These are phyloP conservation scores for Phaonia tiefii DNA, from an alignment of 2,888 invertebrate genomes.

Conservation along the genomic window DNA sequence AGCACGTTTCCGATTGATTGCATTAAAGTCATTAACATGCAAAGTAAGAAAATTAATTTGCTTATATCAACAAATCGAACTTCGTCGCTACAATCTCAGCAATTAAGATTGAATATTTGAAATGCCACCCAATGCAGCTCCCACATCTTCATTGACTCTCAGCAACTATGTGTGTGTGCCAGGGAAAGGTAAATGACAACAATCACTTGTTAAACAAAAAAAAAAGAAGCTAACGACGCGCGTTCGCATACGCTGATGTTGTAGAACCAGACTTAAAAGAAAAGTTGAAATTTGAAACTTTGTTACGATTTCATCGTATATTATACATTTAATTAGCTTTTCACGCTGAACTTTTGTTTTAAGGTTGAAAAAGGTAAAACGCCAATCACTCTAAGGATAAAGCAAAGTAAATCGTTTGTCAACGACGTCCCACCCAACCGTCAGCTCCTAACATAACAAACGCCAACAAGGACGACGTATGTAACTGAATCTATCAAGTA, in stretches of 20 bases:
- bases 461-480: neutral
- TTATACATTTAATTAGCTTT: slow-evolving; percentile 24
- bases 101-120: slow-evolving; percentile 13
- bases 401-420: neutral
- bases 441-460: neutral
- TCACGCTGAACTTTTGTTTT: slow-evolving; percentile 10
- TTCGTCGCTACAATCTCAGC: neutral
- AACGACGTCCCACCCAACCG: neutral
- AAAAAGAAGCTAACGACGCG: too few species aligned
- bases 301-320: neutral
- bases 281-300: slow-evolving; percentile 23
- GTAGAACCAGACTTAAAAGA: neutral
- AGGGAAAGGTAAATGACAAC: neutral
- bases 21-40: neutral
- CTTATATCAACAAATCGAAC: too few species aligned
- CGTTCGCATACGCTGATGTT: neutral
- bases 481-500: neutral
- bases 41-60: neutral
- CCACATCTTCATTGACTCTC: neutral
- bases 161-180: neutral
- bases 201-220: neutral
- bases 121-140: neutral
- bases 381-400: neutral
- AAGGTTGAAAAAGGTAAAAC: neutral
- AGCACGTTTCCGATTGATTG: slow-evolving; percentile 10